These are phyloP conservation scores for Calliopsis andreniformis DNA, from an alignment of 1,140 invertebrate genomes.

Conservation along the genomic window DNA sequence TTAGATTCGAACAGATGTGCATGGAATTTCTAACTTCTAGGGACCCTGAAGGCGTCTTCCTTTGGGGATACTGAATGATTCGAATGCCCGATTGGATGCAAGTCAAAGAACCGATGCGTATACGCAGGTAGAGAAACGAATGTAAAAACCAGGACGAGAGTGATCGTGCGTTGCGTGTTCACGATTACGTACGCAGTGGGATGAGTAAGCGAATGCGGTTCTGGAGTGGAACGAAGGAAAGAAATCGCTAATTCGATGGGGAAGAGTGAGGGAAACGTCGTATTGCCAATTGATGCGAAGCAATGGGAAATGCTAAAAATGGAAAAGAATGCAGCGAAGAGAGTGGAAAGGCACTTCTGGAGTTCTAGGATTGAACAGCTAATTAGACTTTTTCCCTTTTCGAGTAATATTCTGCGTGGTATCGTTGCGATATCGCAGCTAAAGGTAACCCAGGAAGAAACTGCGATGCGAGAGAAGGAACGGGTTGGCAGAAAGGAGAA, in stretches of 20 bases:
- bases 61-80: background rate
- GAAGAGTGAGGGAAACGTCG: background rate
- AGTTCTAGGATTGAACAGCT: too few species aligned
- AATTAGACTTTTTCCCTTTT: too few species aligned
- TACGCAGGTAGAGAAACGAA: background rate
- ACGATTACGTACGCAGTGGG: constrained; percentile 5
- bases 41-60: too few species aligned
- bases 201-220: constrained; percentile 7
- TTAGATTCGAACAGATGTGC: too few species aligned
- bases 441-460: constrained; percentile 61
- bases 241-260: background rate
- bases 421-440: constrained; percentile 70
- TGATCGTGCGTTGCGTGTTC: background rate
- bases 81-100: background rate
- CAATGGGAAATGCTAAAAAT: too few species aligned
- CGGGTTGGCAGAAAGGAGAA: constrained; percentile 10
- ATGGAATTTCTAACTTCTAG: too few species aligned
- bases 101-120: constrained; percentile 22
- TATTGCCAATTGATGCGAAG: background rate
- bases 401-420: too few species aligned
- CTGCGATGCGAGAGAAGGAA: constrained; percentile 21
- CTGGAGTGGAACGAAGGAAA: background rate
- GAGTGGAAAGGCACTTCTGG: too few species aligned
- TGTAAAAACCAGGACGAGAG: constrained; percentile 22
- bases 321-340: too few species aligned